Conservation (phyloP, 2,113 vertebrate genomes). For the Cnemophilus loriae region DNA sequence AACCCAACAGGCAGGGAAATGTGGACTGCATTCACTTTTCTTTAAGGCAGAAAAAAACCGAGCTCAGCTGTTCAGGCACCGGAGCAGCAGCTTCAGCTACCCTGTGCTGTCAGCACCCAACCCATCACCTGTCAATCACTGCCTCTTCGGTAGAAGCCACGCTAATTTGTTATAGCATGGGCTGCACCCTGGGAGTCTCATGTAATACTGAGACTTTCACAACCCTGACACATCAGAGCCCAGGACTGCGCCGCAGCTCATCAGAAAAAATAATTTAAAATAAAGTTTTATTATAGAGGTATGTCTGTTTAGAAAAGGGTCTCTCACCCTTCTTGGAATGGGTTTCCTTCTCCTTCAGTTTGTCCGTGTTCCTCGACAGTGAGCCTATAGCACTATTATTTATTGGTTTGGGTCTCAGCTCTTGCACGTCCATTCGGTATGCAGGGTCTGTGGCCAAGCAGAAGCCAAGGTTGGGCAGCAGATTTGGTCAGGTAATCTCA, state of each 20-base stretch:
- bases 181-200: background rate
- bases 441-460: background rate
- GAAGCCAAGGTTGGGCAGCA: background rate
- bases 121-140: background rate
- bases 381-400: background rate
- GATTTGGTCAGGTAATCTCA: background rate
- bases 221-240: background rate
- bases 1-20: background rate
- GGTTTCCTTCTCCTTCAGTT: background rate
- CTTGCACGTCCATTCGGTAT: no score
- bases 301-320: background rate
- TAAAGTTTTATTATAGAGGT: background rate
- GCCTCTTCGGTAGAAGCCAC: background rate
- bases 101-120: background rate
- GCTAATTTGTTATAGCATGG: background rate
- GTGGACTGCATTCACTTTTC: background rate
- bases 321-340: background rate
- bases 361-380: background rate
- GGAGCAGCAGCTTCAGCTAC: background rate
- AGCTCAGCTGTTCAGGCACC: background rate
- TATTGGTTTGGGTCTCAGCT: background rate
- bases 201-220: background rate
- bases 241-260: background rate
- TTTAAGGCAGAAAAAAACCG: background rate
- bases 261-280: background rate